Conservation (phyloP, 2,888 invertebrate genomes). For the Listrodromus nycthemerus region DNA sequence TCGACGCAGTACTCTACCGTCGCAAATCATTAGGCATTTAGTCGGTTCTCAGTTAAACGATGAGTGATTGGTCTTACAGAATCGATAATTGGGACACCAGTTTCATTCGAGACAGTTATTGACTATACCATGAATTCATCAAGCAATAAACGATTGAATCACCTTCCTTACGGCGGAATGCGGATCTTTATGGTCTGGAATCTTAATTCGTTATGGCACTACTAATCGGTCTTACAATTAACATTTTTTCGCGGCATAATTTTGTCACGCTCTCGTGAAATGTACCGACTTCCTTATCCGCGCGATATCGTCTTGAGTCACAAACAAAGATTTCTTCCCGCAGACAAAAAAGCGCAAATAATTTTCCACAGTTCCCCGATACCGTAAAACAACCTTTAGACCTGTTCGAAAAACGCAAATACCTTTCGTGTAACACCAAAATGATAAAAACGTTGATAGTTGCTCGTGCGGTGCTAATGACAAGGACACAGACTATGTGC, state of each 20-base stretch:
- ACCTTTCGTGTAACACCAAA: not conserved
- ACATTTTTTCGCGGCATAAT: not conserved
- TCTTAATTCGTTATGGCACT: conserved; percentile 57
- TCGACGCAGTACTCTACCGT: not conserved
- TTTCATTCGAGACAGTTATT: conserved; percentile 35
- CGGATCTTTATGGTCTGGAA: conserved; percentile 42
- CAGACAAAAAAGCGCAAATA: not conserved
- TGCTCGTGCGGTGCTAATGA: too few species aligned
- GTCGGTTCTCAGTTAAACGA: not conserved
- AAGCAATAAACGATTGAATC: conserved; percentile 20
- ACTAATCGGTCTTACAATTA: conserved; percentile 32
- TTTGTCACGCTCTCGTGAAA: not conserved
- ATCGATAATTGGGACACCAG: not conserved
- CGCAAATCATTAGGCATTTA: not conserved
- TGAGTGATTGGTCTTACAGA: not conserved
- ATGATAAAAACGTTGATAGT: not conserved
- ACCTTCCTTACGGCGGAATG: conserved; percentile 33
- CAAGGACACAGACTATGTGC: too few species aligned
- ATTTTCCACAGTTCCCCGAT: not conserved
- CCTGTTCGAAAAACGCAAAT: not conserved
- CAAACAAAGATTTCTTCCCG: not conserved
- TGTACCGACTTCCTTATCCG: not conserved
- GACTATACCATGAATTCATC: conserved; percentile 45
- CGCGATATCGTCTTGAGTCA: not conserved
- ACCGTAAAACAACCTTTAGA: not conserved